Base-by-base conservation (phyloP, 2,888 invertebrate genomes). In the Himalopsyche kuldschensis region DNA sequence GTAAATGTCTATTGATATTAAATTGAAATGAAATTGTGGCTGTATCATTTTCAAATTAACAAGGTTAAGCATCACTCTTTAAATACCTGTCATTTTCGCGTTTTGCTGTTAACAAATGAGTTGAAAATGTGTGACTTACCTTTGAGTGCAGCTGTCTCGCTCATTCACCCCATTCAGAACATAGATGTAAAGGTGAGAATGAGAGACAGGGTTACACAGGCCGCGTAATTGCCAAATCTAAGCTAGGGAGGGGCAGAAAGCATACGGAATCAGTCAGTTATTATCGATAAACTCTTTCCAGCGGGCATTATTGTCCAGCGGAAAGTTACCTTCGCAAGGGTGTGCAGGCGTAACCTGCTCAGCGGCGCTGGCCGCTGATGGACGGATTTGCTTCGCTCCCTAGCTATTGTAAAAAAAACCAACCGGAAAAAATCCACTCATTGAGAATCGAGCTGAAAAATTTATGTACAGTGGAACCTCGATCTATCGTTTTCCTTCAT, bases 151-250 rank as follows among this genome's bases (percentile, higher is more conserved):
- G 91, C 89, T 90, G 92, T 91, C 91, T 92, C 91, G 90, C 90
- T 91, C 92, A 91, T 91, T 91, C 91, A 92, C 86, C 85, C 76
- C 85, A 83, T 84, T 85, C 82, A 81, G 85, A 82, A 86, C 84
- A 77, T 91, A 91, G 91, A 91, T 90, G 91, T 91, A 91, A 82
- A 91, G 91, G 90, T 91, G 91, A 91, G 90, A 91, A 91, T 91
- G 92, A 92, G 91, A 92, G 91, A 91, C 91, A 92, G 92, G 91
- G 91, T 91, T 91, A 92, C 91, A 91, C 91, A 91, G 91, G 92
- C 91, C 91, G 91, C 91, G 90, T 91, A 91, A 91, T 91, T 92
- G 92, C 92, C 92, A 92, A 89, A 92, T 92, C 92, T 92, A 92
- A 89, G 92, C 92, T 92, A 92, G 91, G 92, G 91, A 92, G 91